phyloP scores from a whole-genome alignment of 2,797 vertebrate genomes.

The Todus mexicanus region DNA sequence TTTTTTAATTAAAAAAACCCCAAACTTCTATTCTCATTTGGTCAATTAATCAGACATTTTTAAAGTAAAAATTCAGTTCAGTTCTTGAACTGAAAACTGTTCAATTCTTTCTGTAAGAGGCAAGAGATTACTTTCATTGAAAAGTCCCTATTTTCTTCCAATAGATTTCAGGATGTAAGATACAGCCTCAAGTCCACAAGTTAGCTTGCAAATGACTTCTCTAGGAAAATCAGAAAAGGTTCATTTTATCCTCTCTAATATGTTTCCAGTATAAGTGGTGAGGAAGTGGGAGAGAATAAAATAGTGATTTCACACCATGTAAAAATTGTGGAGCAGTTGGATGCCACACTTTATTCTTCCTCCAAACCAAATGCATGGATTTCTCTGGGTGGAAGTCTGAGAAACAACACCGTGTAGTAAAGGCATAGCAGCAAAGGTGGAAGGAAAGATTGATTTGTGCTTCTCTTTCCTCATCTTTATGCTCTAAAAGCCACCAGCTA shows the following conservation, averaged over 20 bases:
- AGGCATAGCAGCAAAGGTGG: neutral
- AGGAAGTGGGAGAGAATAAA: neutral
- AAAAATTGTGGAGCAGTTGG: neutral
- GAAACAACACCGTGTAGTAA: neutral
- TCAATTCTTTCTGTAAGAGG: neutral
- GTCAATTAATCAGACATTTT: neutral
- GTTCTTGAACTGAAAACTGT: too few species aligned
- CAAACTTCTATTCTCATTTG: neutral
- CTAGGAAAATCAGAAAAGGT: neutral
- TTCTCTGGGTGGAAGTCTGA: neutral
- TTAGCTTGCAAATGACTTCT: neutral
- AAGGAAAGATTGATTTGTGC: neutral
- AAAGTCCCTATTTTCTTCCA: neutral
- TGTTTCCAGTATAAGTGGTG: neutral
- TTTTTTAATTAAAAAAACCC: neutral
- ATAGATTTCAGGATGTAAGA: neutral
- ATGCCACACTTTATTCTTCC: neutral
- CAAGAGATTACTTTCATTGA: neutral
- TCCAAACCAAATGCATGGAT: neutral
- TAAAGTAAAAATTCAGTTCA: too few species aligned
- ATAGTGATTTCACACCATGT: neutral
- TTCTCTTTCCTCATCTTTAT: neutral
- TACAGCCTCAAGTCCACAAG: neutral
- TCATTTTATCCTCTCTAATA: neutral
- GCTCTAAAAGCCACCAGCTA: neutral